Evolutionary conservation across 2,888 invertebrate species (phyloP).

Genomic region (Scotopteryx bipunctaria): DNA sequence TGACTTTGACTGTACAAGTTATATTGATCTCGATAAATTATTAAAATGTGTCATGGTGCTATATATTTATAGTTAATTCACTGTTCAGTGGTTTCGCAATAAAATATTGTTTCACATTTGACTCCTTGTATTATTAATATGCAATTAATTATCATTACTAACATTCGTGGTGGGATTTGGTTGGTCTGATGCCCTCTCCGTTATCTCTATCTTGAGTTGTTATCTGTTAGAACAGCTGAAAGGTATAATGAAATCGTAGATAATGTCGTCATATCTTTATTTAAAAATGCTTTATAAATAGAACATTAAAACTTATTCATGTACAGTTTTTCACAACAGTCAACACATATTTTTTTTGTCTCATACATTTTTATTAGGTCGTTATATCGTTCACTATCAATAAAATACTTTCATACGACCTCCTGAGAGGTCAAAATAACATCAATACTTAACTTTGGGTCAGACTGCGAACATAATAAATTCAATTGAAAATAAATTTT

Average conservation of each 20-base stretch:
- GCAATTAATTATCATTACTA: too few species aligned
- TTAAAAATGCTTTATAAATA: constrained; percentile 77
- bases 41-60: too few species aligned
- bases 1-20: too few species aligned
- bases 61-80: too few species aligned
- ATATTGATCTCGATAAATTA: too few species aligned
- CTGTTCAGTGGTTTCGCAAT: too few species aligned
- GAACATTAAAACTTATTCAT: constrained; percentile 67
- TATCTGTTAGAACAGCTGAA: neutral
- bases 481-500: constrained; percentile 28
- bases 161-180: too few species aligned
- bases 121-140: too few species aligned
- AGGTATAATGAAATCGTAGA: neutral
- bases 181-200: too few species aligned
- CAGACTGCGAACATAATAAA: constrained; percentile 47
- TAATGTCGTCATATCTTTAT: constrained; percentile 45
- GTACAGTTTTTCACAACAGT: constrained; percentile 64
- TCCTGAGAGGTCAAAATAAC: constrained; percentile 33
- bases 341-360: constrained; percentile 44
- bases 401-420: constrained; percentile 48
- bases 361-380: constrained; percentile 52
- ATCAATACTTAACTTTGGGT: constrained; percentile 50
- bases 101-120: too few species aligned
- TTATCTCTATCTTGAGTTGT: too few species aligned
- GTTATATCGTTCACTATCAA: constrained; percentile 48